Base-by-base conservation (phyloP, 2,888 invertebrate species). In the Tanytarsus gracilentus region DNA sequence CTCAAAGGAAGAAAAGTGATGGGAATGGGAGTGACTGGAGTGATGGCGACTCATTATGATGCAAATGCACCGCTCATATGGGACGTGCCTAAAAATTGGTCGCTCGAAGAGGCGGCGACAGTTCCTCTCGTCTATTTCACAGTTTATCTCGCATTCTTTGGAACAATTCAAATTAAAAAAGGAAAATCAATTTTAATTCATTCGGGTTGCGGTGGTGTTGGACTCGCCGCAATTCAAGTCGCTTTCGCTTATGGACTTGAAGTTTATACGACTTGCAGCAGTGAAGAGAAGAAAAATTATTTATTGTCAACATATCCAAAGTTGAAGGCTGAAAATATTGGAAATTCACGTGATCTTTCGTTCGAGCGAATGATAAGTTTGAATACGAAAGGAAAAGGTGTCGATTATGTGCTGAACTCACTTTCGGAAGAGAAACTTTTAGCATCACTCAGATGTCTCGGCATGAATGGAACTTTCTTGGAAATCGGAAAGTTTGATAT, bases 321-420 rank as follows among this genome's bases (percentile, higher is more conserved):
- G 18, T 33, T 53, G 4, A 36, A 18, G 77, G 77, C 78, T 62
- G 72, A 72, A 62, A 79, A 87, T 68, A 87, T 93, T 66, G 85
- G 87, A 14, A 88, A 89, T 72, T 87, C 91, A 25, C 79, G 88
- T 67, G 84, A 89, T 69, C 76, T 82, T 0, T 80, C 83, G 3
- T 94, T 94, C 71, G 91, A 92, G 69, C 81, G 84, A 66, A 81
- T 90, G 77, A 79, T 95, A 61, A 77, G 84, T 65, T 76, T 75
- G 61, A 78, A 81, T 65, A 93, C 92, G 0, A 78, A 82, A 5
- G 91, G 92, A 11, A 77, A 77, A 65, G 92, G 92, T 27, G 93
- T 94, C 0, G 87, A 94, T 68, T 70, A 92, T 29, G 85, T 93
- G 26, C 75, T 88, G 14, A 94, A 94, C 72, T 91, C 90, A 0